Conservation (phyloP, 2,888 invertebrate genomes). For the Diaperis boleti region DNA sequence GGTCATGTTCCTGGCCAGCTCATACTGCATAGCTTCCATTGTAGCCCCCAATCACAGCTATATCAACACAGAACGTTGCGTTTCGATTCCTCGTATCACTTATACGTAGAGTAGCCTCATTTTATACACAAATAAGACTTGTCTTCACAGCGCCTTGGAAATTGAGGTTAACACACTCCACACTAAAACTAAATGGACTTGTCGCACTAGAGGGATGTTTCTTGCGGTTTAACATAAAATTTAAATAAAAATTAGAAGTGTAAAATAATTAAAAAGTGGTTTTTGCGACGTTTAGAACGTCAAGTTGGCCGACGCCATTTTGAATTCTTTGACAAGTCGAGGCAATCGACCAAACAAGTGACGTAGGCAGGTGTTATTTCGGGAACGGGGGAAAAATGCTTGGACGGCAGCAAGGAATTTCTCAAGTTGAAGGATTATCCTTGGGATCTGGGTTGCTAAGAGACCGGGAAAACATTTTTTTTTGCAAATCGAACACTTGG, state of each 20-base stretch:
- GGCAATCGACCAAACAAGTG: conserved; percentile 40
- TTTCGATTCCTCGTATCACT: conserved; percentile 1
- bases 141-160: not conserved
- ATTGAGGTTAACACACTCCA: conserved; percentile 15
- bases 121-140: not conserved
- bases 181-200: conserved; percentile 15
- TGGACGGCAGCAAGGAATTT: conserved; percentile 19
- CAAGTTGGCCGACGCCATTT: conserved; percentile 65
- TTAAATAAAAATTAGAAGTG: conserved; percentile 46
- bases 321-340: conserved; percentile 54
- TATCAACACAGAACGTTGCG: not conserved
- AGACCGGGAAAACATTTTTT: not conserved
- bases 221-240: conserved; percentile 38
- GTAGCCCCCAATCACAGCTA: conserved; percentile 10
- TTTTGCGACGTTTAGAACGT: conserved; percentile 58
- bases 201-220: conserved; percentile 7
- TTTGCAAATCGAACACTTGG: not conserved
- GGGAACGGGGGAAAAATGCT: not conserved
- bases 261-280: conserved; percentile 45
- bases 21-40: conserved; percentile 95
- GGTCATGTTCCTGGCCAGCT: conserved; percentile 93
- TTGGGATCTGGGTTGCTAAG: not conserved
- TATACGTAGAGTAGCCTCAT: not conserved
- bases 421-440: conserved; percentile 11
- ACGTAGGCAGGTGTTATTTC: conserved; percentile 11